Evolutionary conservation across 2,113 vertebrate species (phyloP).

Genomic region (Rattus rattus): DNA sequence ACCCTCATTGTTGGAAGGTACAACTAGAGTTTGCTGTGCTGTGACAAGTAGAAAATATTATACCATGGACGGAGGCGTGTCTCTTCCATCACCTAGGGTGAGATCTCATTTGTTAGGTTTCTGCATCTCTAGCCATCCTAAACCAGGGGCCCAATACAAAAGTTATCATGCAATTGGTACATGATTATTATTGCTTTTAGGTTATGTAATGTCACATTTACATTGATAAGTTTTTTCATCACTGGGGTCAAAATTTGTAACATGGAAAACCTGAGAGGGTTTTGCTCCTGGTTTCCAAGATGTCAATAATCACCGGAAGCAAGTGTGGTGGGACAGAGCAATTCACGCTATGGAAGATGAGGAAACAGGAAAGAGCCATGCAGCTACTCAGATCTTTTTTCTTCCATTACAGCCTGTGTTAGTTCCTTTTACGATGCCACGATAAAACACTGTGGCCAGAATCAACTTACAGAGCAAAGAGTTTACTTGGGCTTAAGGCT

Average conservation of each 20-base stretch:
- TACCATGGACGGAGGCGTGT: neutral
- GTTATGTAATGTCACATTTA: neutral
- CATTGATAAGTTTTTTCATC: neutral
- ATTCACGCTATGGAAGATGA: neutral
- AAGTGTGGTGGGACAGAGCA: neutral
- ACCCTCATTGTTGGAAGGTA: neutral
- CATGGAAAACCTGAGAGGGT: neutral
- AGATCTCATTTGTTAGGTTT: slow-evolving; percentile 17
- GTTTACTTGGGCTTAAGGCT: neutral
- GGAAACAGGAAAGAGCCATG: neutral
- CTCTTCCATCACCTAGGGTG: neutral
- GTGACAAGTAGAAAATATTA: neutral
- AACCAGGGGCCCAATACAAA: neutral
- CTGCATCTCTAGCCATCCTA: neutral
- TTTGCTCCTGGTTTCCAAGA: neutral
- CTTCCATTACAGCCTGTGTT: neutral
- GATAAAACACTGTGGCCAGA: neutral
- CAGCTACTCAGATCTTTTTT: neutral
- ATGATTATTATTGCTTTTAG: neutral
- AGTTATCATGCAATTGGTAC: neutral
- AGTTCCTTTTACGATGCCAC: neutral
- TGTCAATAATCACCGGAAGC: neutral
- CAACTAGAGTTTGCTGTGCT: neutral
- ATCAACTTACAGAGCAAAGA: neutral
- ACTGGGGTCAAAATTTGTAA: neutral